A percentile compares a stretch with the other conserved stretches of the same genome.
Conservation (phyloP, 2,113 vertebrate species). For the Melanotaenia duboulayi region DNA sequence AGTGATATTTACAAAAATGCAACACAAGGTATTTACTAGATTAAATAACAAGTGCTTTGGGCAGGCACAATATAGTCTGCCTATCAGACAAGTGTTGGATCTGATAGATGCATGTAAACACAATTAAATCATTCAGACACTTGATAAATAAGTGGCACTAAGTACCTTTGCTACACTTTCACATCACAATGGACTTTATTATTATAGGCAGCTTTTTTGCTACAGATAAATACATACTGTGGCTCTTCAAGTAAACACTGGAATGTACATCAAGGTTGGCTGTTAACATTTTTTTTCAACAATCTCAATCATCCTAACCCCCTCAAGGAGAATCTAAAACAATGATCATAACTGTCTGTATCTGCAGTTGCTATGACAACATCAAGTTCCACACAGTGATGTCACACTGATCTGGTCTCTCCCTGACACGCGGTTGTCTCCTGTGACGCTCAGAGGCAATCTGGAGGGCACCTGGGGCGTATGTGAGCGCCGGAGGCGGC, state of each 20-base stretch:
- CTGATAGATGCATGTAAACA: slow-evolving; percentile 73
- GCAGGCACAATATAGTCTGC: slow-evolving; percentile 57
- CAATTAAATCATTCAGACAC: slow-evolving; percentile 60
- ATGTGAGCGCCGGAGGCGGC: slow-evolving; percentile 92
- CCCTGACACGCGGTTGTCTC: slow-evolving; percentile 43
- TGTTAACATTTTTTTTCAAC: slow-evolving; percentile 58
- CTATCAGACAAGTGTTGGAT: slow-evolving; percentile 59
- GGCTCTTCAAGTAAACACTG: slow-evolving; percentile 81
- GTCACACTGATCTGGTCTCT: slow-evolving; percentile 61
- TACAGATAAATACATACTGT: slow-evolving; percentile 80
- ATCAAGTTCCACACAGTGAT: slow-evolving; percentile 78
- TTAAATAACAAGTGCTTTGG: slow-evolving; percentile 75
- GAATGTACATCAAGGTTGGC: slow-evolving; percentile 78
- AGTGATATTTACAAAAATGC: slow-evolving; percentile 85
- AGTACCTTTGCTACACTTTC: slow-evolving; percentile 66
- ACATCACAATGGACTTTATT: slow-evolving; percentile 81
- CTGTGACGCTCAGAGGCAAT: slow-evolving; percentile 55
- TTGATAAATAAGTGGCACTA: slow-evolving; percentile 63
- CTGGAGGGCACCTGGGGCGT: slow-evolving; percentile 58
- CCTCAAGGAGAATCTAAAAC: slow-evolving; percentile 64
- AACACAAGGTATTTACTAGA: slow-evolving; percentile 75
- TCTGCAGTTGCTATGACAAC: slow-evolving; percentile 68
- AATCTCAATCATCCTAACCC: slow-evolving; percentile 64
- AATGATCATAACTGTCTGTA: slow-evolving; percentile 61
- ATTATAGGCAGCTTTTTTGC: slow-evolving; percentile 76